Percentiles rank a stretch among this genome's conserved stretches.
These are phyloP conservation scores for Silurus lanzhouensis DNA, from an alignment of 2,797 vertebrate genomes.

Conservation along the genomic window DNA sequence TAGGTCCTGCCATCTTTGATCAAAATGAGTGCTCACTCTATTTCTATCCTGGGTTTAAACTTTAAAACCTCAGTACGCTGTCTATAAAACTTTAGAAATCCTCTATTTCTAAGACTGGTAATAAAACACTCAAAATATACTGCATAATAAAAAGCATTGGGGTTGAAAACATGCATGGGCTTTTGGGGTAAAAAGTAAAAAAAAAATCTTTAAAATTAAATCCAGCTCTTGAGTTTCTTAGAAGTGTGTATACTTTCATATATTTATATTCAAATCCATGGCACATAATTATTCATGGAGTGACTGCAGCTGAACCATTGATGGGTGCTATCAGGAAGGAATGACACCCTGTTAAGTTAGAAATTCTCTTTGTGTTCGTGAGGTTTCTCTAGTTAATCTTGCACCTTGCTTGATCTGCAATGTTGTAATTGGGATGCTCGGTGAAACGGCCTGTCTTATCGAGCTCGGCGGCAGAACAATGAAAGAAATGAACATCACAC, in stretches of 20 bases:
- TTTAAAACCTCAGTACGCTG: conserved; percentile 50
- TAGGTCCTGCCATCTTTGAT: conserved; percentile 55
- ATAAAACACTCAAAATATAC: conserved; percentile 55
- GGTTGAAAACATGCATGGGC: conserved; percentile 44
- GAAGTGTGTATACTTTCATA: conserved; percentile 65
- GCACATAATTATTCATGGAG: conserved; percentile 75
- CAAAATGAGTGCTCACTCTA: conserved; percentile 49
- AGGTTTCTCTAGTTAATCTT: conserved; percentile 76
- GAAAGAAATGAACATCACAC: conserved; percentile 74
- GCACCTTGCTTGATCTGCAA: conserved; percentile 76
- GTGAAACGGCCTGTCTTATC: conserved; percentile 66
- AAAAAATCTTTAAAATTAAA: conserved; percentile 72
- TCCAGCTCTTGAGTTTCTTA: conserved; percentile 67
- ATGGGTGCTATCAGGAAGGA: conserved; percentile 73
- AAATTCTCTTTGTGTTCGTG: conserved; percentile 81
- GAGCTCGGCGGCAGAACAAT: conserved; percentile 72
- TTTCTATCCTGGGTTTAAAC: conserved; percentile 52
- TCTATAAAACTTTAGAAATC: conserved; percentile 51
- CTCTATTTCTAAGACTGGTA: conserved; percentile 49
- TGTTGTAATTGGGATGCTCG: conserved; percentile 75
- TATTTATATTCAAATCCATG: conserved; percentile 71
- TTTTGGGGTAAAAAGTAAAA: conserved; percentile 24
- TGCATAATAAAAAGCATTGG: conserved; percentile 58
- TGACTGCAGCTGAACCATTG: conserved; percentile 54
- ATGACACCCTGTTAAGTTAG: conserved; percentile 80